Evolutionary conservation across 2,797 vertebrate species (phyloP).

Genomic region (Erethizon dorsatum): DNA sequence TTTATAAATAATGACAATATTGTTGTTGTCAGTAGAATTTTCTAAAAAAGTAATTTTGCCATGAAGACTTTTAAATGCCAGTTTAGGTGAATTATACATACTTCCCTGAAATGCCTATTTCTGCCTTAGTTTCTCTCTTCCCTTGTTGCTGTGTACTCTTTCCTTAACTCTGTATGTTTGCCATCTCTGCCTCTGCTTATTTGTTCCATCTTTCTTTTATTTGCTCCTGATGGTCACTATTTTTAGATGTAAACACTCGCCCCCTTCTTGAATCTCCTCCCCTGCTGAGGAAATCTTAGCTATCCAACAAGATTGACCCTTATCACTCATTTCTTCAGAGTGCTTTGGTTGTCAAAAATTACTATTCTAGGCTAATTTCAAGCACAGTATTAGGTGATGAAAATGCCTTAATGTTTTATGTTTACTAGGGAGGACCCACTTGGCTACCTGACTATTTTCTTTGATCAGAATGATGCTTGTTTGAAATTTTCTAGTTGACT

Average conservation of each 20-base stretch:
- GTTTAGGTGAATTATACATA: slow-evolving; percentile 12
- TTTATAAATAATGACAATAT: slow-evolving; percentile 22
- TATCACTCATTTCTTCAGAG: neutral
- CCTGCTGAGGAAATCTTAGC: neutral
- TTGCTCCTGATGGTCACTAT: neutral
- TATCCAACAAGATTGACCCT: neutral
- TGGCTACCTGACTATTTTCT: neutral
- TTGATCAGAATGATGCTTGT: neutral
- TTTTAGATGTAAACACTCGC: neutral
- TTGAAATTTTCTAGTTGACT: neutral
- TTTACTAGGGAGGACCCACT: neutral
- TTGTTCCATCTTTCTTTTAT: neutral
- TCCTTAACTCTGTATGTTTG: neutral
- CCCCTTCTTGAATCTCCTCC: neutral
- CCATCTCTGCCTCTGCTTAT: neutral
- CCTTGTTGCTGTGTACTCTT: too few species aligned
- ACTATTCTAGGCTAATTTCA: neutral
- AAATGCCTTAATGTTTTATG: slow-evolving; percentile 27
- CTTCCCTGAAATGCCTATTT: neutral
- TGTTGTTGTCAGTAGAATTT: slow-evolving; percentile 19
- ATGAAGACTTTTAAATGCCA: slow-evolving; percentile 6
- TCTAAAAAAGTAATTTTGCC: slow-evolving; percentile 21
- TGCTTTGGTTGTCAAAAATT: neutral
- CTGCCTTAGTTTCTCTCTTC: neutral
- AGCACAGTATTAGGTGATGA: neutral